A percentile compares a stretch with the other conserved stretches of the same genome.
These are phyloP conservation scores for Acleris holmiana DNA, from an alignment of 2,888 invertebrate genomes.

Conservation along the genomic window DNA sequence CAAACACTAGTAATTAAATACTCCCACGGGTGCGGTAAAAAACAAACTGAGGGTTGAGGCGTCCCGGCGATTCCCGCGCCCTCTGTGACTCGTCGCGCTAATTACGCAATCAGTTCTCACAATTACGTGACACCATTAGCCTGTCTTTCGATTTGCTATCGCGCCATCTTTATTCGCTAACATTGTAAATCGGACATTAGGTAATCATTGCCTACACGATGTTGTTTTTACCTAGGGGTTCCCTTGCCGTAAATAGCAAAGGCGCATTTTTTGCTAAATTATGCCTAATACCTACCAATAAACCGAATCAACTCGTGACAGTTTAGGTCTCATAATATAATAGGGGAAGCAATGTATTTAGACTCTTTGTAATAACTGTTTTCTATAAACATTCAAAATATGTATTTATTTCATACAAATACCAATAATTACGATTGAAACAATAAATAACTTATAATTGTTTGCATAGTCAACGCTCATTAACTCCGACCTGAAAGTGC, in stretches of 20 bases:
- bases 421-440: not conserved
- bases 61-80: constrained; percentile 70
- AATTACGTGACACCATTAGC: constrained; percentile 64
- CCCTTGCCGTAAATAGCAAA: not conserved
- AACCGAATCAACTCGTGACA: too few species aligned
- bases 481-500: constrained; percentile 55
- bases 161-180: constrained; percentile 17
- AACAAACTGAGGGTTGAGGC: constrained; percentile 54
- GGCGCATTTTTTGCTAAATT: too few species aligned
- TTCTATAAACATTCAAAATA: not conserved
- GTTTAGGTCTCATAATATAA: too few species aligned
- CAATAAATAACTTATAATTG: constrained; percentile 39
- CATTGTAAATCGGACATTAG: not conserved
- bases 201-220: not conserved
- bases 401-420: too few species aligned
- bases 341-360: too few species aligned
- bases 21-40: constrained; percentile 76
- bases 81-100: constrained; percentile 75
- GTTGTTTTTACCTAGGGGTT: not conserved
- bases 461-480: constrained; percentile 54
- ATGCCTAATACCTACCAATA: too few species aligned
- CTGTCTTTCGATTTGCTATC: constrained; percentile 23
- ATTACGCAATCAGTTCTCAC: constrained; percentile 82
- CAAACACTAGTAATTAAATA: constrained; percentile 71
- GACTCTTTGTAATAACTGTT: too few species aligned